phyloP scores from a whole-genome alignment of 1,140 invertebrate genomes.

The Metaphire vulgaris region DNA sequence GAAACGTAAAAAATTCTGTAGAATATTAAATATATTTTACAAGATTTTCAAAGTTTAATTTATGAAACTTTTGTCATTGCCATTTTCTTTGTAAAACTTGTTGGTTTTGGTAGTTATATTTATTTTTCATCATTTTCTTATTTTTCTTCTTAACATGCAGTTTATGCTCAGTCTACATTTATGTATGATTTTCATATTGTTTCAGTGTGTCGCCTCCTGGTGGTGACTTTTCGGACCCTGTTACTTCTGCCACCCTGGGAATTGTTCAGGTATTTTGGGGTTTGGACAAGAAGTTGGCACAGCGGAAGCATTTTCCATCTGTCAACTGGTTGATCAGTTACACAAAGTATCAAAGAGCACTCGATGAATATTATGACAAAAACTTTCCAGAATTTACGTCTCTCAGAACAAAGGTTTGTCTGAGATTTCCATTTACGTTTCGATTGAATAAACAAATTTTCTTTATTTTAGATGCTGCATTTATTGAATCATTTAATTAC shows the following conservation, averaged over 20 bases:
- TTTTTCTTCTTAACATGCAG: neutral
- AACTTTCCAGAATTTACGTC: conserved; percentile 98
- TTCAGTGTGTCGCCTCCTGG: conserved; percentile 89
- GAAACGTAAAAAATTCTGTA: no score
- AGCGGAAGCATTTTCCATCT: conserved; percentile 99
- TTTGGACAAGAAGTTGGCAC: conserved; percentile 97
- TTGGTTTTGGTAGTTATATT: no score
- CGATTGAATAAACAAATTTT: neutral
- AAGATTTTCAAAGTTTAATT: no score
- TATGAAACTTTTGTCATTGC: no score
- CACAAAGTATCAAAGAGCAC: conserved; percentile 94
- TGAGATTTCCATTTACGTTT: neutral
- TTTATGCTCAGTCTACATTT: neutral
- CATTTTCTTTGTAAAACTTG: no score
- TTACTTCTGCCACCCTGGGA: conserved; percentile 96
- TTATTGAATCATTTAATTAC: no score
- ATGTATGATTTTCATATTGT: conserved; percentile 23
- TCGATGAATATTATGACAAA: conserved; percentile 99
- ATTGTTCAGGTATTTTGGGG: conserved; percentile 99
- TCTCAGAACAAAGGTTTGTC: conserved; percentile 56
- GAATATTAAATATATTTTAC: no score
- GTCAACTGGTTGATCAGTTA: conserved; percentile 99
- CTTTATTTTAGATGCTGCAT: neutral
- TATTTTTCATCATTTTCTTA: no score
- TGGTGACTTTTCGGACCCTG: conserved; percentile 99